Evolutionary conservation across 2,113 vertebrate genomes (phyloP).

Genomic region (Hydrolagus affinis): DNA sequence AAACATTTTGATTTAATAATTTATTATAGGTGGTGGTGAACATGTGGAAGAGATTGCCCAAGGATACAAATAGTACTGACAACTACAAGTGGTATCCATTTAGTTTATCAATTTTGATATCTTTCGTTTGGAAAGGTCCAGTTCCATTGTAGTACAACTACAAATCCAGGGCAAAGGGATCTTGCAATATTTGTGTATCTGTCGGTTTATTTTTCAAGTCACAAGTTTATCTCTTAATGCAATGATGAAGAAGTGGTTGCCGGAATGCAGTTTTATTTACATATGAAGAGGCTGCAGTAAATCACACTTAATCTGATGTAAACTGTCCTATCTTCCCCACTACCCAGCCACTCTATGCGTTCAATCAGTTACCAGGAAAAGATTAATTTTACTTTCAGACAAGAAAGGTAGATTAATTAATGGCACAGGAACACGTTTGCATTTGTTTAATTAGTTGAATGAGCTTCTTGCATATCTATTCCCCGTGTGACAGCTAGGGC

Average conservation of each 20-base stretch:
- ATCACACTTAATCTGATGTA: conserved; percentile 48
- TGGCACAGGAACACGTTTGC: conserved; percentile 50
- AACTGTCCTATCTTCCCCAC: conserved; percentile 47
- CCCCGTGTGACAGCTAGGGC: conserved; percentile 48
- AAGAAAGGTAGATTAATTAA: conserved; percentile 49
- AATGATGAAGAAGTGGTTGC: neutral
- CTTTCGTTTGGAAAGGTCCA: neutral
- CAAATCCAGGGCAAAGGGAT: neutral
- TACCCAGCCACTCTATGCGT: conserved; percentile 41
- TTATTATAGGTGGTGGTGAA: too few relatives aligned
- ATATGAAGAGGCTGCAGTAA: conserved; percentile 48
- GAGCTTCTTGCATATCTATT: conserved; percentile 55
- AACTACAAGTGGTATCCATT: too few relatives aligned
- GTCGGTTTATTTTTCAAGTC: conserved; percentile 27
- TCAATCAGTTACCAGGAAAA: conserved; percentile 40
- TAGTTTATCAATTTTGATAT: neutral
- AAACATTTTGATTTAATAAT: too few relatives aligned
- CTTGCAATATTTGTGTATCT: neutral
- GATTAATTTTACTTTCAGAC: conserved; percentile 52
- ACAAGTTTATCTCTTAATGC: conserved; percentile 12
- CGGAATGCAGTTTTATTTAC: conserved; percentile 42
- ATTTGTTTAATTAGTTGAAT: conserved; percentile 52
- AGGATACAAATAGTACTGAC: too few relatives aligned
- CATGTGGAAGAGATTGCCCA: too few relatives aligned
- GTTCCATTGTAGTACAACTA: neutral